phyloP scores from a whole-genome alignment of 2,888 invertebrate species.

The Pinctada fucata region DNA sequence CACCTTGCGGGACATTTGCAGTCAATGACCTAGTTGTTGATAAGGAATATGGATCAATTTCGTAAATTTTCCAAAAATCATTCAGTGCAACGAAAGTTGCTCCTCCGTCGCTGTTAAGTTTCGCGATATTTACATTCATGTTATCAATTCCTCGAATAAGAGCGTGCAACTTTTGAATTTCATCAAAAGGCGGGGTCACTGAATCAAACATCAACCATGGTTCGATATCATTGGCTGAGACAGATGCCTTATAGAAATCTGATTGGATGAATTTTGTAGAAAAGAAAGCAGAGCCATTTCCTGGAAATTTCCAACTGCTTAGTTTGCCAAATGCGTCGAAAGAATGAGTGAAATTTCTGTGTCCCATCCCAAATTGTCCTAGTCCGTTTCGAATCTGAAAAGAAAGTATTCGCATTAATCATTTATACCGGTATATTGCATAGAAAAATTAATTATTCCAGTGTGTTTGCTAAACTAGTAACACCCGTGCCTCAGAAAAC shows the following conservation, averaged over 20 bases:
- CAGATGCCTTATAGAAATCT: conserved; percentile 63
- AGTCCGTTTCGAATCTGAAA: conserved; percentile 61
- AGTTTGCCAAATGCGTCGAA: conserved; percentile 66
- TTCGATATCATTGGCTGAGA: conserved; percentile 56
- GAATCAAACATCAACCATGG: conserved; percentile 69
- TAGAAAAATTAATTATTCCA: too few species aligned
- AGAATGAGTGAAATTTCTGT: conserved; percentile 52
- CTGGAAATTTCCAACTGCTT: conserved; percentile 52
- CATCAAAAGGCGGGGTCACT: conserved; percentile 62
- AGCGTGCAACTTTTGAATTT: conserved; percentile 57
- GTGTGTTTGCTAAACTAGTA: too few species aligned
- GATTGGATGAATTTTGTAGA: conserved; percentile 62
- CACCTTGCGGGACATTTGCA: conserved; percentile 40
- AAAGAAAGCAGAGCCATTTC: conserved; percentile 47
- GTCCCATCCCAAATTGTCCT: conserved; percentile 57
- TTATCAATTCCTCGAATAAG: conserved; percentile 70
- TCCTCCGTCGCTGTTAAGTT: conserved; percentile 42
- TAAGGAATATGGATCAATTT: conserved; percentile 48
- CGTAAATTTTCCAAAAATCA: conserved; percentile 72
- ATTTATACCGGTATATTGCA: too few species aligned
- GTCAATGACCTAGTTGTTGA: conserved; percentile 38
- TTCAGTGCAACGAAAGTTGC: conserved; percentile 62
- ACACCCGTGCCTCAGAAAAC: too few species aligned
- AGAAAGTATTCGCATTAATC: conserved; percentile 72
- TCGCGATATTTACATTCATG: conserved; percentile 71